Percentiles rank a stretch among this genome's conserved stretches.
Evolutionary conservation across 2,888 invertebrate genomes (phyloP).

Genomic region (Proisotoma minuta): DNA sequence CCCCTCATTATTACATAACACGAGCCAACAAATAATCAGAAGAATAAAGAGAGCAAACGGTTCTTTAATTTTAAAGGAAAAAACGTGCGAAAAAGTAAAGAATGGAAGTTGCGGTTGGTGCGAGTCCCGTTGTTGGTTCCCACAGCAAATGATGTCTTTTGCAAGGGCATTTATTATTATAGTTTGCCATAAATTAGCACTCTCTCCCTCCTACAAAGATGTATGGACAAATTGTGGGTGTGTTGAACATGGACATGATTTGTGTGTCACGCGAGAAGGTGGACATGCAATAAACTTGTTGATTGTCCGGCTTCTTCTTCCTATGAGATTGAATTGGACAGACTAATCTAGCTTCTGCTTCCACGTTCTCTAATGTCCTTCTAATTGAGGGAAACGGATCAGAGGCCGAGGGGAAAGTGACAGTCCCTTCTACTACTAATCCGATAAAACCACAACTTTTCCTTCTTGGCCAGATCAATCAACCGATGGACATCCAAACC

Average conservation of each 20-base stretch:
- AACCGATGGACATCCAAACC: background rate
- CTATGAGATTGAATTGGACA: slow-evolving; percentile 3
- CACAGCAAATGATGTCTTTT: background rate
- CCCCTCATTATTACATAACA: background rate
- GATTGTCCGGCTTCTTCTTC: slow-evolving; percentile 9
- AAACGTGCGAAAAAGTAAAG: slow-evolving; percentile 5
- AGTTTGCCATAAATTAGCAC: slow-evolving; percentile 2
- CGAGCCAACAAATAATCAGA: too few species aligned
- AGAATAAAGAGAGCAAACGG: too few species aligned
- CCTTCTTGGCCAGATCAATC: slow-evolving; percentile 3
- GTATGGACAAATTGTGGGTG: slow-evolving; percentile 2
- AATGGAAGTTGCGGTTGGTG: too few species aligned
- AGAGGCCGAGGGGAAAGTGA: slow-evolving; percentile 7
- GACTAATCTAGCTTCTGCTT: background rate
- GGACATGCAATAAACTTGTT: slow-evolving; percentile 10
- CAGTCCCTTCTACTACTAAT: slow-evolving; percentile 7
- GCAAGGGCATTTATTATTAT: background rate
- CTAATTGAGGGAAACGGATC: slow-evolving; percentile 16
- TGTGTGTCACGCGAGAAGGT: slow-evolving; percentile 2
- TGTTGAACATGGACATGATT: background rate
- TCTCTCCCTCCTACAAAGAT: background rate
- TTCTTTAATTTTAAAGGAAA: background rate
- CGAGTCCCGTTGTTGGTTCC: slow-evolving; percentile 1
- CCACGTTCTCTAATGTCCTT: background rate
- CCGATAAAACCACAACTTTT: slow-evolving; percentile 8